Base-by-base conservation (phyloP, 1,140 invertebrate species). In the Penaeus chinensis region DNA sequence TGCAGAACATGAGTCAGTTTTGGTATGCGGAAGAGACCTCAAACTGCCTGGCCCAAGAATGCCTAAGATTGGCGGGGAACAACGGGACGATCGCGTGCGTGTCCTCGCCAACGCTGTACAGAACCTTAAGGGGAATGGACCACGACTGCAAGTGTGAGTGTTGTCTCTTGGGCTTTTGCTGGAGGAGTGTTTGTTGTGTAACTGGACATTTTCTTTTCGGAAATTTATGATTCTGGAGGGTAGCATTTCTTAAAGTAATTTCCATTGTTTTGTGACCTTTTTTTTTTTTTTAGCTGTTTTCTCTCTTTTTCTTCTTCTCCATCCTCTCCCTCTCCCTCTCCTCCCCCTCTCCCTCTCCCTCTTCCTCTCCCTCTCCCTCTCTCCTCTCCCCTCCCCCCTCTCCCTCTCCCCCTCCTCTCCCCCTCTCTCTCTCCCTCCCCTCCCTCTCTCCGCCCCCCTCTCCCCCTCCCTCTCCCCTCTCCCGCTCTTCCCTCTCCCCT, bases 1-100 rank as follows among this genome's bases (percentile, higher is more conserved):
- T 79, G n/a, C 77, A 99, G 98, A 97, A 98, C 97, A 92, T 99
- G 37, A 98, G 97, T 91, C 98, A 99, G 92, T 99, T 99, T 93
- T 99, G 98, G 98, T 99, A 99, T 91, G 94, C 96, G 91, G 94
- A 96, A 60, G 91, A 93, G 24, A 99, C 97, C 22, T 94, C 96
- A 80, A 92, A 94, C 76, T 92, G 91, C 22, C 92, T 99, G 0
- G 94, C 95, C 0, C 93, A 94, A 90, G 95, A 96, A 89, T 95
- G 95, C 24, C 89, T 94, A 32, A 90, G 94, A 80, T 92, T 92
- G 10, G 93, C 93, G 19, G 92, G 93, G 24, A 61, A 90, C 20
- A 92, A 94, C 89, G 95, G 94, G 42, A 94, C 93, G 90, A 95
- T 99, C 77, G 97, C 96, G 18, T 94, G 98, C 84, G 93, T 99